Evolutionary conservation across 2,888 invertebrate genomes (phyloP), one percentile per base, ranked within the genome.

Genomic region (Sicus ferrugineus): DNA sequence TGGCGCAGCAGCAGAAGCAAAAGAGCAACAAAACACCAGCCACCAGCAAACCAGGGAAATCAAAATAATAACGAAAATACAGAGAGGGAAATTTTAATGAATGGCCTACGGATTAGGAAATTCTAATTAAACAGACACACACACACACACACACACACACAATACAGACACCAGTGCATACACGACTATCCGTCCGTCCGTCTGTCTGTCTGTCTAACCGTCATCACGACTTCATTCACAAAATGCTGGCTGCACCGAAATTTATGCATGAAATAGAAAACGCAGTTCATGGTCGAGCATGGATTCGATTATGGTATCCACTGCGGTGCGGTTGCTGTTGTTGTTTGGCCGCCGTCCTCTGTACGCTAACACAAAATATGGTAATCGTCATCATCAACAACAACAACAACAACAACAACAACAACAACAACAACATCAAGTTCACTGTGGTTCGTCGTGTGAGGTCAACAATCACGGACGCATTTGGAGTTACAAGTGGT

Each of bases 21-120:
- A 62, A 61, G 3, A 7, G 23, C 61, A 38, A 61, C 61, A 38
- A 61, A 34, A 38, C 23, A 61, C 19, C 30, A 42, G 23, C 62
- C 56, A 46, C n/a, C 1, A 52, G 23, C 19, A 6, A 52, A 52
- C 19, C 34, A 9, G 6, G 28, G 11, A 56, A 30, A 59, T 21
- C 16, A 16, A 58, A 30, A 31, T 31, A 58, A 16, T 28, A 26
- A 28, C 26, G 9, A 2, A 56, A 23, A n/a, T n/a, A 19, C 34
- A 59, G 21, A 30, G 30, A 6, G 58, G 16, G 30, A 52, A 56
- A 26, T 56, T 16, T 3, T 14, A 56, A 56, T 31, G 23, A 59
- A 59, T 59, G 21, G 26, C 21, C 38, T 19, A 31, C 31, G 50
- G 31, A 64, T 64, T 64, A 64, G 63, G 50, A 50, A 64, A 50